A percentile compares a stretch with the other conserved stretches of the same genome.
Conservation (phyloP, 2,113 vertebrate species). For the Poicephalus meyeri region DNA sequence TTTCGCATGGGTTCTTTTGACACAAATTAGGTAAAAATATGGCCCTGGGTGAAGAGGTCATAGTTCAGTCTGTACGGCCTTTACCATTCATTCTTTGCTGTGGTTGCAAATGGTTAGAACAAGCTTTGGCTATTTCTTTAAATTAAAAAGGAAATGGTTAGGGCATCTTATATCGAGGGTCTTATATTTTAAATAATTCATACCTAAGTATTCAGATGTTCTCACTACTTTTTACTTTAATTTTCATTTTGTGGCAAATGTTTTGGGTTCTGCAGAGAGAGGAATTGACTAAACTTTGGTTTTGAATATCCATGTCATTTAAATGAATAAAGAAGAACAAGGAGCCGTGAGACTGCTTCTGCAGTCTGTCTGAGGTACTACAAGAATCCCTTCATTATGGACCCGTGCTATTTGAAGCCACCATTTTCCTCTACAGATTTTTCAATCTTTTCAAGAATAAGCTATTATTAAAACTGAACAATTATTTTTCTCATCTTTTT, state of each 20-base stretch:
- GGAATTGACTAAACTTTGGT: not conserved
- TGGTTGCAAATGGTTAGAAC: not conserved
- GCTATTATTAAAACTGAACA: not conserved
- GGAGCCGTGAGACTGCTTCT: not conserved
- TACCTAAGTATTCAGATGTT: not conserved
- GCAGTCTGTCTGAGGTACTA: not conserved
- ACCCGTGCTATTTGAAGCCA: not conserved
- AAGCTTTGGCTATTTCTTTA: not conserved
- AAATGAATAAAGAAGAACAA: not conserved
- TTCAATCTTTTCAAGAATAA: not conserved
- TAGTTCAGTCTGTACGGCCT: not conserved
- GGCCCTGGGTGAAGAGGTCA: not conserved
- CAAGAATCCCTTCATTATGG: not conserved
- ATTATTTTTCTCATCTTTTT: not conserved
- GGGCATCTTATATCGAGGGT: not conserved
- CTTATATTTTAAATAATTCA: not conserved
- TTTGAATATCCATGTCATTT: not conserved
- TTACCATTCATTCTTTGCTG: not conserved
- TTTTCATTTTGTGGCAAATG: not conserved
- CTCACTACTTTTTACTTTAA: not conserved
- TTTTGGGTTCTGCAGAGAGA: not conserved
- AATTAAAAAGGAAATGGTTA: not conserved
- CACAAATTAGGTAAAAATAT: not conserved
- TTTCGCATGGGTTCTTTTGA: not conserved
- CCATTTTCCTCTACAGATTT: not conserved